Conservation (phyloP, 2,888 invertebrate species). For the Acanthopleura granulata region DNA sequence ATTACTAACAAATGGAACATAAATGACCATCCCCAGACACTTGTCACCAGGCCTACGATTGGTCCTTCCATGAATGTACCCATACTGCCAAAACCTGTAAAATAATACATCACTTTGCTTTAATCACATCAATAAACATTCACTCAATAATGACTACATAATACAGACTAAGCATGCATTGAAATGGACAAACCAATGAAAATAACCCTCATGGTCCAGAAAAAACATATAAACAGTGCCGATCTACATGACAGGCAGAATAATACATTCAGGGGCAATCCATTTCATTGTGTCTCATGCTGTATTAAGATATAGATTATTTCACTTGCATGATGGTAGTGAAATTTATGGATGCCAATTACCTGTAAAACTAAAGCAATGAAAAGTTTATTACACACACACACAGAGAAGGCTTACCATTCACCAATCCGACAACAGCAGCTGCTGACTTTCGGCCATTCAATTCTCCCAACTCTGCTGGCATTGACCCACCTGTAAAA, state of each 20-base stretch:
- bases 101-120: slow-evolving; percentile 7
- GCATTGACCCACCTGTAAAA: slow-evolving; percentile 67
- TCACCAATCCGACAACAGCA: slow-evolving; percentile 71
- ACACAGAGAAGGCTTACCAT: slow-evolving; percentile 55
- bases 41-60: slow-evolving; percentile 69
- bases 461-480: slow-evolving; percentile 71
- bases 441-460: slow-evolving; percentile 69
- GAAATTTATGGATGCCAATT: no score
- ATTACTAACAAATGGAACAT: slow-evolving; percentile 70
- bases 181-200: no score
- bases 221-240: no score
- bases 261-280: no score
- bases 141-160: no score
- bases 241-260: no score
- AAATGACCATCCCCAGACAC: slow-evolving; percentile 69
- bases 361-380: no score
- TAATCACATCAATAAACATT: background rate
- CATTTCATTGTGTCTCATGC: background rate
- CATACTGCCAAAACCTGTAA: slow-evolving; percentile 69
- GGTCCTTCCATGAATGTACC: slow-evolving; percentile 72
- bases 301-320: no score
- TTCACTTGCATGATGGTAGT: no score
- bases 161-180: no score
- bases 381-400: no score
- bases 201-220: background rate